Base-by-base conservation (phyloP, 2,888 invertebrate species). In the Acanthosepion pharaonis region DNA sequence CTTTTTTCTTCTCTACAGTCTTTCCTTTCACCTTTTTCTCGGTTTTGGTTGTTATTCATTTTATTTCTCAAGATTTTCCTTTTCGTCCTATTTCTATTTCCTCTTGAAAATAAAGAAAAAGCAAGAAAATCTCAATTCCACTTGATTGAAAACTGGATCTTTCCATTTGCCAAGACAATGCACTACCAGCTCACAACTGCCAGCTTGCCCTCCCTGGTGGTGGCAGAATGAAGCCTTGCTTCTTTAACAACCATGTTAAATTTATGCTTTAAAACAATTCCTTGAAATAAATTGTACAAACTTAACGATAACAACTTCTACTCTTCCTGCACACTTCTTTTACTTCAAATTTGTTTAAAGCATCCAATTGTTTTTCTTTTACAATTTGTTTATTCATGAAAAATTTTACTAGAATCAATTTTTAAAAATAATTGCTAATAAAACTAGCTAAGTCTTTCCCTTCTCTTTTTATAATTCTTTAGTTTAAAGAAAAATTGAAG, bases 141-240 rank as follows among this genome's bases (percentile, higher is more conserved):
- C n/a, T 78, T n/a, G n/a, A 78, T 78, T 78, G 78, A 78, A 78
- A 78, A n/a, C 15, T 11, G 78, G n/a, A n/a, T 33, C 15, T n/a
- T 78, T n/a, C 78, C n/a, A n/a, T 78, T 78, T 78, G 78, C 78
- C 78, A 78, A n/a, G 78, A 78, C 78, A 78, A 78, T 78, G 78
- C 78, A 78, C 78, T 78, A 78, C 78, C 78, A 78, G 78, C 78
- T 78, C 78, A n/a, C 78, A 78, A 78, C 78, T 78, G 78, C 78
- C 78, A 78, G n/a, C 78, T 78, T 78, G n/a, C 18, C 78, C 78
- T 78, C n/a, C n/a, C n/a, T 78, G 78, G 78, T 78, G n/a, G 78
- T 78, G 78, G 78, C 78, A 78, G 78, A 78, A 78, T 78, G 78
- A 78, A 78, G 78, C 78, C n/a, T 78, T 78, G 78, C 78, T 78